Conservation (phyloP, 2,113 vertebrate genomes). For the Agelaius tricolor region DNA sequence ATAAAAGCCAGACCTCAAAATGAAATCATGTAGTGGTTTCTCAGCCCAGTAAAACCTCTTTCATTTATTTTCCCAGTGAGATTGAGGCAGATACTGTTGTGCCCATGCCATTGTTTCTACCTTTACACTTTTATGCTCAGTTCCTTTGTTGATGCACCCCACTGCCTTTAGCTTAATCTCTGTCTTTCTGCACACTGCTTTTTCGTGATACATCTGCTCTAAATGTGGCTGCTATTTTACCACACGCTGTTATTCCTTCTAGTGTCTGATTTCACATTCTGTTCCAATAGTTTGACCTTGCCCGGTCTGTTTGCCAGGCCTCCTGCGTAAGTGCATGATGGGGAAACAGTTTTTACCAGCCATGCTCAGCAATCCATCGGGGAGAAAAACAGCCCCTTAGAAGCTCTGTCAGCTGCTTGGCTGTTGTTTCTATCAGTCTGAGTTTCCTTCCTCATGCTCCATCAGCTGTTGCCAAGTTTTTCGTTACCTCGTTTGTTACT, state of each 20-base stretch:
- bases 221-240: slow-evolving; percentile 24
- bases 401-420: background rate
- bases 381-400: background rate
- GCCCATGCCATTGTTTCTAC: background rate
- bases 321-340: rapidly evolving
- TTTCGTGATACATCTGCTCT: background rate
- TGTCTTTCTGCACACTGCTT: background rate
- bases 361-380: background rate
- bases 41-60: background rate
- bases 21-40: background rate
- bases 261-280: slow-evolving; percentile 10
- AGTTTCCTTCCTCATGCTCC: background rate
- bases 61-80: background rate
- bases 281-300: slow-evolving; percentile 17
- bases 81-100: background rate
- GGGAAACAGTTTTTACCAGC: background rate
- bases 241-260: background rate
- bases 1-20: background rate
- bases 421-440: background rate
- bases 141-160: background rate
- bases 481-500: background rate
- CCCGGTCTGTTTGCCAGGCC: background rate
- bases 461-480: background rate
- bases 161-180: background rate
- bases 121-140: background rate